Percentiles rank a stretch among this genome's conserved stretches.
These are phyloP conservation scores for Notospermus geniculatus DNA, from an alignment of 1,140 invertebrate genomes.

Conservation along the genomic window DNA sequence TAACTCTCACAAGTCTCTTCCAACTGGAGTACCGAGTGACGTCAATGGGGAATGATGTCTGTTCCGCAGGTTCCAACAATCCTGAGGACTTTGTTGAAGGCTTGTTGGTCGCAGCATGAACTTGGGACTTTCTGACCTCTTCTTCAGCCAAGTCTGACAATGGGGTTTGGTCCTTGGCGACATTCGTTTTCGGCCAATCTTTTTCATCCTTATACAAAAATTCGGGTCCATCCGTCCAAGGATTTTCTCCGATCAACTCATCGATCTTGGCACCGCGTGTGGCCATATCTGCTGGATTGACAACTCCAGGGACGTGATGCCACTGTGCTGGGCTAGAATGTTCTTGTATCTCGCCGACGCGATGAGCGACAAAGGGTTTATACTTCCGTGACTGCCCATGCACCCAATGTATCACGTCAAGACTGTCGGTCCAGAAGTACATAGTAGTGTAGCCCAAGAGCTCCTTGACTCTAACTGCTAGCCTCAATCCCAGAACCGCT, in stretches of 20 bases:
- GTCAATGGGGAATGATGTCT: no score
- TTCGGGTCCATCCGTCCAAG: neutral
- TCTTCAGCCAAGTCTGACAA: no score
- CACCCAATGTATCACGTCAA: slow-evolving; percentile 12
- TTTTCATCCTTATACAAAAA: neutral
- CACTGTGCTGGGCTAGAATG: slow-evolving; percentile 24
- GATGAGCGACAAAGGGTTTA: slow-evolving; percentile 54
- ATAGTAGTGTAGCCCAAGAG: slow-evolving; percentile 8
- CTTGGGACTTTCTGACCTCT: no score
- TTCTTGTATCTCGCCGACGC: slow-evolving; percentile 47
- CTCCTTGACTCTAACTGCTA: neutral
- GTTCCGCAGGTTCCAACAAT: no score
- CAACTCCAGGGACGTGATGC: slow-evolving; percentile 27
- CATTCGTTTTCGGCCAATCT: no score
- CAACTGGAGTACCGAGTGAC: no score
- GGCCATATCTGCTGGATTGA: slow-evolving; percentile 33
- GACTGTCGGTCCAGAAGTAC: no score
- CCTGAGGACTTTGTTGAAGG: no score
- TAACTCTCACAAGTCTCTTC: no score
- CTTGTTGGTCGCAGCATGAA: no score
- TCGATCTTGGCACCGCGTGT: slow-evolving; percentile 13
- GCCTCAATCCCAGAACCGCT: neutral
- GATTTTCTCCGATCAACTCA: neutral
- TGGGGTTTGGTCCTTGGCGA: no score
- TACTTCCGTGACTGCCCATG: no score